Evolutionary conservation across 2,797 vertebrate genomes (phyloP), one percentile per base, ranked within the genome.

Genomic region (Carapus acus): DNA sequence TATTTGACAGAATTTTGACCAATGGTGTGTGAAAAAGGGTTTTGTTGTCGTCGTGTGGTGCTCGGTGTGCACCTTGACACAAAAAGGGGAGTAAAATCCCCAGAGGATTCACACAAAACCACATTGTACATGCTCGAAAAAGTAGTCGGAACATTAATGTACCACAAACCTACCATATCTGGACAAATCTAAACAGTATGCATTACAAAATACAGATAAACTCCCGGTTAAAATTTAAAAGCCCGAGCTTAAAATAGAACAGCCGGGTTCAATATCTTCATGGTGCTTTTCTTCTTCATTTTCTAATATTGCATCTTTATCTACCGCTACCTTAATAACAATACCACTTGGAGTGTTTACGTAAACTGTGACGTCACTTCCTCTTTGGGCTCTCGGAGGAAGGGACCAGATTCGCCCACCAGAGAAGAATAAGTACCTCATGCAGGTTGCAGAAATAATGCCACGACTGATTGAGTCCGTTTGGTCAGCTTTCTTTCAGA

Each of bases 121-220:
- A 82, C 76, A 41, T 43, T 65, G 52, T 54, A 73, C 74, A 74
- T 79, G 73, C 69, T 78, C 76, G 77, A 82, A 76, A 72, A 76
- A 74, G 74, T 73, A 77, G 70, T 68, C 62, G 62, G 53, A 75
- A 65, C 69, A 77, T 68, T 60, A 55, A 75, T 63, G 58, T 60
- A 75, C 60, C 77, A 83, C 80, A 78, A 77, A 73, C 55, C 67
- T 83, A 83, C 57, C 46, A 74, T 49, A 68, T 57, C 19, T 62
- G 64, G 71, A 83, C 76, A 73, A 76, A 67, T 82, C 56, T 71
- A 78, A 77, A 82, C 76, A 70, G 73, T 73, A 71, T 74, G 74
- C 69, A 43, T 66, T 81, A 85, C 61, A 79, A 85, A 84, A 82
- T 81, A 83, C 77, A 79, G 79, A 77, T 54, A 68, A 33, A 76